Evolutionary conservation across 2,113 vertebrate species (phyloP).

Genomic region (Elephantulus edwardii): DNA sequence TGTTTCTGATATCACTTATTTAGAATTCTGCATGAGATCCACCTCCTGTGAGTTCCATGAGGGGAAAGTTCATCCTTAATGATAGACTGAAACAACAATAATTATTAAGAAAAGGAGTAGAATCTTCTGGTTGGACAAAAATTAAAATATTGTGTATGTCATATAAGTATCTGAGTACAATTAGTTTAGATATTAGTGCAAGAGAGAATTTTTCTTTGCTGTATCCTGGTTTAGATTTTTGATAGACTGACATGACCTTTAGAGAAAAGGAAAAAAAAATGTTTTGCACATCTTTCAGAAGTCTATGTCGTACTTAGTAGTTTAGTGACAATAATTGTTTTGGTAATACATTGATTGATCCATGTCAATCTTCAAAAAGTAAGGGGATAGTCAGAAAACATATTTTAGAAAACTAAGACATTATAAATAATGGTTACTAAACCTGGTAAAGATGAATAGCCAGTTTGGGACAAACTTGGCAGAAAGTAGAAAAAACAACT

Average conservation of each 20-base stretch:
- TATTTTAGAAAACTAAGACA: too few species aligned
- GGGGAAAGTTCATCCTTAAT: neutral
- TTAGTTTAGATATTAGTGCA: neutral
- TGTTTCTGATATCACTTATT: neutral
- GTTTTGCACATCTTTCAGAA: neutral
- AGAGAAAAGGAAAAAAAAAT: neutral
- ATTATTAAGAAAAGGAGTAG: neutral
- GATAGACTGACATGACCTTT: neutral
- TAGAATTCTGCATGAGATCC: neutral
- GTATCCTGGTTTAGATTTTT: neutral
- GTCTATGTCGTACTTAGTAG: neutral
- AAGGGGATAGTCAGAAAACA: neutral
- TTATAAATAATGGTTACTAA: neutral
- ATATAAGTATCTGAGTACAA: too few species aligned
- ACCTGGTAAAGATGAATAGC: neutral
- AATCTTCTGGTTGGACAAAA: neutral
- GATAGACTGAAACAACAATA: neutral
- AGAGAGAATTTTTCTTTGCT: neutral
- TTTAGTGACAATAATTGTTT: neutral
- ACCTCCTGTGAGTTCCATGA: neutral
- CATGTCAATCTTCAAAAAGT: neutral
- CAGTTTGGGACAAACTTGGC: neutral
- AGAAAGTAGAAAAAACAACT: neutral
- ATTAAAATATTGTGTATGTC: neutral
- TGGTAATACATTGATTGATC: neutral